Base-by-base conservation (phyloP, 2,113 vertebrate genomes). In the Podarcis raffonei region DNA sequence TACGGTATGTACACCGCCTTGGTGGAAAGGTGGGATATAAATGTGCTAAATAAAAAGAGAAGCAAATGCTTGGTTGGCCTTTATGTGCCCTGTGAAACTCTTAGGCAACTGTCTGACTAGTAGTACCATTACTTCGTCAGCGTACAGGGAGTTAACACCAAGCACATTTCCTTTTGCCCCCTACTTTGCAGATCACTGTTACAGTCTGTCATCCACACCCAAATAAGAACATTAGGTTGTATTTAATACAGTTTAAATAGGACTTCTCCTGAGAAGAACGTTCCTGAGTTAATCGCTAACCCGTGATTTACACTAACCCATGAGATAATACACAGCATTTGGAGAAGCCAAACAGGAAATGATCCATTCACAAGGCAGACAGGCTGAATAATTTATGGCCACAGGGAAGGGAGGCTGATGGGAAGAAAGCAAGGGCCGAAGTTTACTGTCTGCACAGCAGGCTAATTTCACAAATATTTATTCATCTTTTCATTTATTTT, bases 311-410 rank as follows among this genome's bases (percentile, higher is more conserved):
- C 92, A 92, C 89, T 71, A 76, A 86, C 48, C 48, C 48, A 53
- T 53, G 80, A 93, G 91, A 95, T 94, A 92, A 87, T 81, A 94
- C 92, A 88, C 93, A 89, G 93, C 84, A 74, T 92, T 93, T 88
- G 89, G 71, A 92, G 94, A 81, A 81, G 92, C 91, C 93, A 93
- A 95, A 93, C 95, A 96, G 95, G 95, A 96, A 96, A 95, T 92
- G 87, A 95, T 93, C 94, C 92, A 93, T 93, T 95, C 92, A 87
- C 90, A 94, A 94, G 91, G 93, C 89, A 93, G 92, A 92, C 90
- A 68, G 6, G 81, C 79, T 37, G 90, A 92, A 94, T 94, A 95
- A 94, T 95, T 94, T 94, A 94, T 90, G 92, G 2, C 88, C 90
- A 1, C 11, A 87, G 92, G 91, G 91, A 92, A 91, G 92, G 89